Conservation (phyloP, 2,797 vertebrate genomes). For the Sebastes taczanowskii region DNA sequence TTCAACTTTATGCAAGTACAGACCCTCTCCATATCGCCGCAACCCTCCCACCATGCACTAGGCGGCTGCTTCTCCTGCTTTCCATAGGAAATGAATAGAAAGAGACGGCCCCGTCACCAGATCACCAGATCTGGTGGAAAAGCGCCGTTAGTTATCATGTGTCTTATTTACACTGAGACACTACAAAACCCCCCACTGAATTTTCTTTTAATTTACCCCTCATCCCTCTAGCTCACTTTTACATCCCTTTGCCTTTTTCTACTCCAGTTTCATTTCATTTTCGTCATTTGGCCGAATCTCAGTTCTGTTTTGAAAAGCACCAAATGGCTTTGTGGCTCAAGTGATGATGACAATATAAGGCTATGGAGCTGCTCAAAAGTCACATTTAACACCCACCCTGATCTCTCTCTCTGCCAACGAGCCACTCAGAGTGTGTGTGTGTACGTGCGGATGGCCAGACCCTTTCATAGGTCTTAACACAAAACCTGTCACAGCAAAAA, state of each 20-base stretch:
- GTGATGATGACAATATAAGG: constrained; percentile 39
- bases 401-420: constrained; percentile 27
- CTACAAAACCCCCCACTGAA: neutral
- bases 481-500: constrained; percentile 81
- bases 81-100: no score
- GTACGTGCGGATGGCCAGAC: constrained; percentile 43
- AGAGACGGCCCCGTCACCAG: no score
- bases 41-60: no score
- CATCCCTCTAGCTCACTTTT: neutral
- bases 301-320: constrained; percentile 44
- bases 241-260: neutral
- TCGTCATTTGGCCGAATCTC: constrained; percentile 18
- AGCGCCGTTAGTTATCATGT: neutral
- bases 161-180: neutral
- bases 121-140: no score
- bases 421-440: neutral
- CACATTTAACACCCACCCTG: constrained; percentile 46
- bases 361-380: constrained; percentile 34
- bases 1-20: no score
- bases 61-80: no score
- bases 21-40: no score
- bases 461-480: constrained; percentile 75
- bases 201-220: neutral
- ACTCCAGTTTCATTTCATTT: neutral
- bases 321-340: constrained; percentile 37